These are phyloP conservation scores for Tenthredo notha DNA, from an alignment of 2,888 invertebrate genomes.

Conservation along the genomic window DNA sequence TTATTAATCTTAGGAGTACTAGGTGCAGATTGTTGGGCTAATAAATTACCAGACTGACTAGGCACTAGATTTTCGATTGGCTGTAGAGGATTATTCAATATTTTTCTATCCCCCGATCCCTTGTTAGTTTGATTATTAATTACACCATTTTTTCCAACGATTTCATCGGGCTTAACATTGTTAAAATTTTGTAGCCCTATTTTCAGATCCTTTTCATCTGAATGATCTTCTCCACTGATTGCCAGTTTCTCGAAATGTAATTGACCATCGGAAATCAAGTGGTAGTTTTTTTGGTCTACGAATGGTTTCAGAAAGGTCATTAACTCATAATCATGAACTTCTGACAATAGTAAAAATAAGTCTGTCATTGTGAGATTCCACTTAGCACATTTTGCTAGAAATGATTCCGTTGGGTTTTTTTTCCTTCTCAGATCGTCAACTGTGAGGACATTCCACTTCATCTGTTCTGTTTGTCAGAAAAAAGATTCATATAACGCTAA, in stretches of 20 bases:
- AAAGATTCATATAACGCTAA: neutral
- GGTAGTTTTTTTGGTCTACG: constrained; percentile 84
- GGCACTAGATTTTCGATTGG: constrained; percentile 56
- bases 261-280: constrained; percentile 79
- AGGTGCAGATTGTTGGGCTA: constrained; percentile 60
- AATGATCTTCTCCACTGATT: constrained; percentile 55
- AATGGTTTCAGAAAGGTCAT: constrained; percentile 85
- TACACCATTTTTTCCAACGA: constrained; percentile 65
- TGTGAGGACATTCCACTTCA: constrained; percentile 83
- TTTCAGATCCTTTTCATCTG: constrained; percentile 68
- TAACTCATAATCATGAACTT: constrained; percentile 88
- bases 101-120: constrained; percentile 63
- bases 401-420: constrained; percentile 84
- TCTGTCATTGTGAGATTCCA: constrained; percentile 90
- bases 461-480: constrained; percentile 72
- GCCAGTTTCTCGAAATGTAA: constrained; percentile 71
- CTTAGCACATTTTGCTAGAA: constrained; percentile 83
- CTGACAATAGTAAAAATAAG: constrained; percentile 87
- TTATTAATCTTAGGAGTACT: constrained; percentile 60
- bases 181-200: constrained; percentile 72
- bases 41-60: constrained; percentile 71
- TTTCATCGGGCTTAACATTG: constrained; percentile 58
- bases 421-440: constrained; percentile 77
- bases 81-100: constrained; percentile 67
- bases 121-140: constrained; percentile 57